A percentile compares a stretch with the other conserved stretches of the same genome.
Conservation (phyloP, 2,888 invertebrate genomes). For the Agapostemon virescens region DNA sequence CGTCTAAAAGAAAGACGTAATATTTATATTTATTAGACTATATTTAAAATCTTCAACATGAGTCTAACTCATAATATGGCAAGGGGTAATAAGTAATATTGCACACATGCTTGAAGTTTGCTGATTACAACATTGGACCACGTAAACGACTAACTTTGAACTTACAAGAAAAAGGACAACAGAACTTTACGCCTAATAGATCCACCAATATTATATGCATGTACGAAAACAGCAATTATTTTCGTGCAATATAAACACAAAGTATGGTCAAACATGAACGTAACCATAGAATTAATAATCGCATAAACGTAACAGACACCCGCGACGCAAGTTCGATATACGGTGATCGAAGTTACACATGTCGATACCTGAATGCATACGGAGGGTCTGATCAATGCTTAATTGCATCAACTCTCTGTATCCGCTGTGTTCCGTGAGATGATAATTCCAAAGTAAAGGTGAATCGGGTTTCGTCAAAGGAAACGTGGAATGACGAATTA, state of each 20-base stretch:
- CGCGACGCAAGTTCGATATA: background rate
- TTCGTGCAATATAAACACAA: too few relatives aligned
- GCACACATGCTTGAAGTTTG: too few relatives aligned
- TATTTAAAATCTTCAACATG: too few relatives aligned
- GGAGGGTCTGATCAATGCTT: conserved; percentile 4
- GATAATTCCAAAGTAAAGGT: conserved; percentile 8
- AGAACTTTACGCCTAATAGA: too few relatives aligned
- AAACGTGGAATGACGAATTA: conserved; percentile 24
- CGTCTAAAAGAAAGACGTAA: too few relatives aligned
- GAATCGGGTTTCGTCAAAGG: conserved; percentile 1
- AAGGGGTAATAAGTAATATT: too few relatives aligned
- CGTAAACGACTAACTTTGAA: too few relatives aligned
- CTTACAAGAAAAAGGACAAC: too few relatives aligned
- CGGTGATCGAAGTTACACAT: background rate
- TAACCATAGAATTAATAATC: background rate
- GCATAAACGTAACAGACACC: background rate
- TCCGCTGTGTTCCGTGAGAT: background rate
- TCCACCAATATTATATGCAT: too few relatives aligned
- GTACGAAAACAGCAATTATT: background rate
- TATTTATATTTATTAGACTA: too few relatives aligned
- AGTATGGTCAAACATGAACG: background rate
- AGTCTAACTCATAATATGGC: too few relatives aligned
- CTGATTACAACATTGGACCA: too few relatives aligned
- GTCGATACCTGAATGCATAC: background rate
- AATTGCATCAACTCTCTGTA: background rate